phyloP scores from a whole-genome alignment of 2,888 invertebrate genomes.

The Lithophane semibrunnea region DNA sequence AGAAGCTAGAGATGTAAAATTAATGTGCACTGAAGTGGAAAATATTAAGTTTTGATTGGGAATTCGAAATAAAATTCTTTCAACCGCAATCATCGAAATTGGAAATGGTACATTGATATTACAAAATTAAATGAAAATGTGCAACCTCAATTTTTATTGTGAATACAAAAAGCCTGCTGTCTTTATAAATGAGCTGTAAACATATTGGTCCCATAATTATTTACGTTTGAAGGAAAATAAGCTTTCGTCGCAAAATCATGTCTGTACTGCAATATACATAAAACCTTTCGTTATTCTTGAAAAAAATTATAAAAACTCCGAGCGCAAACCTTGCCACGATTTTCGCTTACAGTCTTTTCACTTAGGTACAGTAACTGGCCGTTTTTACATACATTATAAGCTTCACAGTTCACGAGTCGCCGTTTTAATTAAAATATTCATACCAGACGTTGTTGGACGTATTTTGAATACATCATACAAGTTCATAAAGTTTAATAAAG shows the following conservation, averaged over 20 bases:
- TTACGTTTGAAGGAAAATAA: neutral
- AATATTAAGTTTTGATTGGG: neutral
- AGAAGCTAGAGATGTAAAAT: neutral
- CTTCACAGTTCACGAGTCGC: constrained; percentile 33
- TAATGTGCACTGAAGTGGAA: neutral
- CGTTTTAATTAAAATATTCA: constrained; percentile 53
- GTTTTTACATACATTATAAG: constrained; percentile 32
- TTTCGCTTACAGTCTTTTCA: constrained; percentile 34
- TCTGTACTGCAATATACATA: neutral
- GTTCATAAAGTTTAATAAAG: constrained; percentile 63
- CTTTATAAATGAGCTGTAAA: neutral
- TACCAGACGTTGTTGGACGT: constrained; percentile 36
- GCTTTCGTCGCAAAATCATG: neutral
- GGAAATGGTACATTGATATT: neutral
- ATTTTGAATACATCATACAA: constrained; percentile 46
- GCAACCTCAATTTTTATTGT: neutral
- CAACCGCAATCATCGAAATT: neutral
- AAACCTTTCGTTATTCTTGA: constrained; percentile 3
- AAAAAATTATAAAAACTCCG: constrained; percentile 5
- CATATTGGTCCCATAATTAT: neutral
- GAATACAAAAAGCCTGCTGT: neutral
- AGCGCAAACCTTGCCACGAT: neutral
- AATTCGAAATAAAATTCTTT: neutral
- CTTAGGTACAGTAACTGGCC: neutral
- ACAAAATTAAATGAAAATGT: neutral